These are phyloP conservation scores for Dufourea novaeangliae DNA, from an alignment of 1,140 invertebrate species.

Conservation along the genomic window DNA sequence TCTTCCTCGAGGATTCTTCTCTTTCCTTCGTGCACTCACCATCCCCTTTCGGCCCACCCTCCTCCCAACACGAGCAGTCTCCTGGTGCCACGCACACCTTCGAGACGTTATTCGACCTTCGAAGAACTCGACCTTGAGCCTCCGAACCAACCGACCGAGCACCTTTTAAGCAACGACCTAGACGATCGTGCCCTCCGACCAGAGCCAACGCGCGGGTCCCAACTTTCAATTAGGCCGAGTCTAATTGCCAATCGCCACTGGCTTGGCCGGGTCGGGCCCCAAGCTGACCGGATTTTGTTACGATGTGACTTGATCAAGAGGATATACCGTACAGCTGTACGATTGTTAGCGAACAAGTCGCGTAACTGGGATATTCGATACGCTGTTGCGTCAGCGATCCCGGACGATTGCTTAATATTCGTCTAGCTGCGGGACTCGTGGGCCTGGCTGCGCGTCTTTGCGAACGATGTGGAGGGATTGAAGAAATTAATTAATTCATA, in stretches of 20 bases:
- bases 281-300: neutral
- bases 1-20: constrained; percentile 15
- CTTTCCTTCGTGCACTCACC: constrained; percentile 7
- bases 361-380: constrained; percentile 1
- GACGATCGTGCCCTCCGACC: constrained; percentile 22
- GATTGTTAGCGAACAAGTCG: neutral
- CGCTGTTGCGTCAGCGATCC: neutral
- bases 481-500: no score
- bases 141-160: constrained; percentile 4
- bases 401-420: no score
- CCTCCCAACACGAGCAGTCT: neutral
- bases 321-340: neutral
- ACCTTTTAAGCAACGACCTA: constrained; percentile 13
- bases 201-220: neutral
- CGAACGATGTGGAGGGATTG: no score
- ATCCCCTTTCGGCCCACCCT: neutral
- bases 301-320: neutral
- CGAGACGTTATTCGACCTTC: constrained; percentile 50
- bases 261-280: neutral
- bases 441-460: no score
- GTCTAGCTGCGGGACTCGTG: no score
- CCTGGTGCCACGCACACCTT: constrained; percentile 25
- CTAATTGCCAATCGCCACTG: constrained; percentile 16
- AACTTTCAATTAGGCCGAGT: constrained; percentile 4
- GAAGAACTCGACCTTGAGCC: constrained; percentile 58